phyloP scores from a whole-genome alignment of 2,888 invertebrate genomes.

The Tridacna gigas region DNA sequence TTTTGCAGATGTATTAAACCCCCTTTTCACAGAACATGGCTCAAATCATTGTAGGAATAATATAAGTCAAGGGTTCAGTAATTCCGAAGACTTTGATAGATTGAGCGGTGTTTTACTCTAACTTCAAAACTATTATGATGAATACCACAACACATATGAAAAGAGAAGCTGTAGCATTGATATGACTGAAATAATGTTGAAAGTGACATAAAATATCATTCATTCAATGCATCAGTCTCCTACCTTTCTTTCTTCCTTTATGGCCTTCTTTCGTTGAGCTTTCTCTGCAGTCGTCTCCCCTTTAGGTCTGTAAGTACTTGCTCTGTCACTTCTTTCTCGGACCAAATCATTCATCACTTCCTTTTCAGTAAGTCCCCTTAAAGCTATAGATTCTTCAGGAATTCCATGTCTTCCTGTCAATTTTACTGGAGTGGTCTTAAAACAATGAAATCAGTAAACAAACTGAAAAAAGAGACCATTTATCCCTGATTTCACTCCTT shows the following conservation, averaged over 20 bases:
- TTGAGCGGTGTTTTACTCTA: too few species aligned
- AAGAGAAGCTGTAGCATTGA: too few species aligned
- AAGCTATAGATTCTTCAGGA: constrained; percentile 71
- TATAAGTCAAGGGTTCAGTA: too few species aligned
- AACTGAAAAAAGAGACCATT: background rate
- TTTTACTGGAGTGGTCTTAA: constrained; percentile 58
- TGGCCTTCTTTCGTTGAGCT: constrained; percentile 79
- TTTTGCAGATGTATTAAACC: too few species aligned
- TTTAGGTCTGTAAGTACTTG: constrained; percentile 77
- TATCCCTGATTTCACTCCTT: background rate
- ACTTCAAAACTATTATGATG: too few species aligned
- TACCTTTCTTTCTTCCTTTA: constrained; percentile 82
- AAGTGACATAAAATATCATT: too few species aligned
- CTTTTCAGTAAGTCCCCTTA: constrained; percentile 76
- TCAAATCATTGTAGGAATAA: too few species aligned
- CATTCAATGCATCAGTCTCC: constrained; percentile 30
- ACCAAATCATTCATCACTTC: constrained; percentile 72
- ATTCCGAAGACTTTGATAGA: too few species aligned
- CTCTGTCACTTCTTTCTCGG: constrained; percentile 68
- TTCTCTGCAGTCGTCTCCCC: constrained; percentile 82
- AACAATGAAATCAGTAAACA: background rate
- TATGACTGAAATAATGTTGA: too few species aligned
- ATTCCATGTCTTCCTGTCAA: constrained; percentile 74
- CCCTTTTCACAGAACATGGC: too few species aligned
- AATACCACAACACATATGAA: too few species aligned